These are phyloP conservation scores for Syndactyla subalaris DNA, from an alignment of 2,797 vertebrate species.

Conservation along the genomic window DNA sequence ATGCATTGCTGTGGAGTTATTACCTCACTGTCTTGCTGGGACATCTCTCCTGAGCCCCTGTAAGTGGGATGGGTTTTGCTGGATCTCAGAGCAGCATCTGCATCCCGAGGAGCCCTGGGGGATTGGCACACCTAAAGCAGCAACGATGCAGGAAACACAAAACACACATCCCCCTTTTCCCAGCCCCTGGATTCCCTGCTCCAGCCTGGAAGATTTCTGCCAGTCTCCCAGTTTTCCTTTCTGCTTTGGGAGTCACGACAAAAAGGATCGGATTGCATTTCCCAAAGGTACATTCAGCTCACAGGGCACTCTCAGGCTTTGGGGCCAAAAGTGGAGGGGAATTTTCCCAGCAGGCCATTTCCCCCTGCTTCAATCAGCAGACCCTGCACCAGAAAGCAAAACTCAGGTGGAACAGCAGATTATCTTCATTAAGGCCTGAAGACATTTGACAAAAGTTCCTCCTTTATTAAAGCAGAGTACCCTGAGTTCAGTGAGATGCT, in stretches of 20 bases:
- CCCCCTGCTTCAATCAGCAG: not conserved
- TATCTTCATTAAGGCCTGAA: not conserved
- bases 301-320: not conserved
- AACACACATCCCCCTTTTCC: not conserved
- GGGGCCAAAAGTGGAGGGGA: not conserved
- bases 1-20: slow-evolving; percentile 56
- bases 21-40: slow-evolving; percentile 58
- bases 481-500: not conserved
- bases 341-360: not conserved
- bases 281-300: not conserved
- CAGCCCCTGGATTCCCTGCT: not conserved
- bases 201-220: not conserved
- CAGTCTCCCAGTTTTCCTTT: not conserved
- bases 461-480: not conserved
- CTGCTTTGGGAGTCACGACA: not conserved
- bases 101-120: not conserved
- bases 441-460: not conserved
- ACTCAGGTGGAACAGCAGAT: not conserved
- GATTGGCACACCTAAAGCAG: not conserved
- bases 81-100: not conserved
- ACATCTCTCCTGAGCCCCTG: slow-evolving; percentile 52
- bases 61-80: slow-evolving; percentile 2
- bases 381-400: not conserved
- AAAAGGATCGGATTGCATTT: not conserved
- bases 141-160: not conserved